Evolutionary conservation across 2,113 vertebrate species (phyloP), one percentile per base, ranked within the genome.

Genomic region (Balaenoptera acutorostrata): DNA sequence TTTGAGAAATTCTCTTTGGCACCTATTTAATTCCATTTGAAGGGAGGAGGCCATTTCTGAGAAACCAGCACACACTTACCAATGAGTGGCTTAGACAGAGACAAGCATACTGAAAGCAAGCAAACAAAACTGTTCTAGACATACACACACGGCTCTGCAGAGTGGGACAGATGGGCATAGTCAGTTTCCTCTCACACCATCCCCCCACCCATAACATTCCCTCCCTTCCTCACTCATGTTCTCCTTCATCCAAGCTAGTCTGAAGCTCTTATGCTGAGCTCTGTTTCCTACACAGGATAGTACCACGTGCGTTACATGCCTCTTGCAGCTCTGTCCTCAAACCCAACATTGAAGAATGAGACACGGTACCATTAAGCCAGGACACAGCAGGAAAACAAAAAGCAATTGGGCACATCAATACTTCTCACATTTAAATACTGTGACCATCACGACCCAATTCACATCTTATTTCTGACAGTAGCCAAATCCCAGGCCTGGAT

Each of bases 91-190:
- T 97, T 64, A 77, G 55, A 75, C 63, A 91, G 90, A 93, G 88
- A 95, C n/a, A 93, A 86, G 52, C 57, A 25, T 57, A 59, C 36
- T 49, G 72, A 89, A 97, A 82, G 90, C 92, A 97, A 97, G 91
- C 83, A 96, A 97, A 95, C 41, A 74, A 87, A 96, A 95, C 93
- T 64, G 25, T 81, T 75, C 64, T 88, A 92, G 82, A 85, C 68
- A 85, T 23, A 46, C 31, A 66, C 81, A 46, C 66, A 4, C 10
- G 63, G 36, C 78, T 96, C 95, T 87, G 86, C 46, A 0, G 52
- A 83, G 64, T 0, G 5, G 78, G 97, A 97, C 95, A 97, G 96
- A 96, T 93, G 96, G 92, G 89, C 86, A 71, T 69, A 91, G 95
- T 93, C 93, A 92, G 39, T 92, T 66, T 95, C 36, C 77, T 80